Base-by-base conservation (phyloP, 1,140 invertebrate genomes). In the Telenomus remus region DNA sequence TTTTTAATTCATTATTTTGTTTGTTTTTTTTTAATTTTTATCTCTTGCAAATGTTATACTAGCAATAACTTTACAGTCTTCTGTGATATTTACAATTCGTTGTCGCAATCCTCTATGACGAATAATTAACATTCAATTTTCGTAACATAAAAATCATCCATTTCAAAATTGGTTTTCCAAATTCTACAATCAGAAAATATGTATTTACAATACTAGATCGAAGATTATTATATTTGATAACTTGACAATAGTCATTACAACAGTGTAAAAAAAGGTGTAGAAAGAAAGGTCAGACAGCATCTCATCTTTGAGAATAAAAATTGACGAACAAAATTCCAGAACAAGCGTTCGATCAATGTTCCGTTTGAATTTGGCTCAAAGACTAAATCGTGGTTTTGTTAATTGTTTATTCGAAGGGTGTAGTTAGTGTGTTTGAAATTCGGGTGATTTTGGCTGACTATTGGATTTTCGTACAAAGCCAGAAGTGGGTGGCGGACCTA, bases 401-500 rank as follows among this genome's bases (percentile, higher is more conserved):
- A 44, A 13, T n/a, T 14, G 12, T 13, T 12, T 44, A 13, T 9
- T 39, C 9, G 37, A 39, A 11, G 9, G n/a, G 2, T 11, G 37
- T 39, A 39, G n/a, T 39, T n/a, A 15, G 34, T 43, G 37, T 42
- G 46, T 8, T 43, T 51, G 44, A 16, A 57, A 56, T 43, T 68
- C 54, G 7, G 43, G 6, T 8, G 37, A 16, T 77, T 72, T 77
- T 61, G 54, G 57, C 63, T 71, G 56, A 16, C 19, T 70, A 9
- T 34, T 54, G 4, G 84, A 85, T 82, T 90, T 90, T 34, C 82
- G 83, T 11, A 91, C 79, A 80, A 91, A 91, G 33, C 91, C 91
- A 16, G 81, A 66, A 35, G 81, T 89, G 2, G 91, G 91, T 12
- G 91, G 91, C 39, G 91, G 90, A 13, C 89, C 90, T 9, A 90